A percentile compares a stretch with the other conserved stretches of the same genome.
phyloP scores from a whole-genome alignment of 2,113 vertebrate species.

The Syngnathus typhle region DNA sequence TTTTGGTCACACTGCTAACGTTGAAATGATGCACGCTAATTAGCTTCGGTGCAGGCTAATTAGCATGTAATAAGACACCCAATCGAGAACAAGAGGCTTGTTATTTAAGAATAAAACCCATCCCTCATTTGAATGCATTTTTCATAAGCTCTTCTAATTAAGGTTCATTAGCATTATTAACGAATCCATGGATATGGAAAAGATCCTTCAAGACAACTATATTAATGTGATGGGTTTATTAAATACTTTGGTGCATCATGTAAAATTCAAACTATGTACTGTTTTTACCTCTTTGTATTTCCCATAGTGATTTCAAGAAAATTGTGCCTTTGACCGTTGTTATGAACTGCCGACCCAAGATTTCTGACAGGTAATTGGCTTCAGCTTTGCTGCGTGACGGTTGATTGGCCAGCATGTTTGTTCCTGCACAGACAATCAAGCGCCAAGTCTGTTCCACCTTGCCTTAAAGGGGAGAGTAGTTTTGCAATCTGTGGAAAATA shows the following conservation, averaged over 20 bases:
- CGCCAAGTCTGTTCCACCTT: constrained; percentile 1
- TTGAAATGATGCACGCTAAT: constrained; percentile 70
- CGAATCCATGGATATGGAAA: constrained; percentile 41
- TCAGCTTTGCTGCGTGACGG: neutral
- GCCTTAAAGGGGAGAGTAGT: neutral
- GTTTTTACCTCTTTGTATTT: neutral
- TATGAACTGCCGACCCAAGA: neutral
- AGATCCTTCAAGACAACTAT: neutral
- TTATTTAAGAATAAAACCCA: constrained; percentile 80
- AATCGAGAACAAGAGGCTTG: constrained; percentile 75
- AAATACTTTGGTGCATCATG: neutral
- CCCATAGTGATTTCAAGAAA: neutral
- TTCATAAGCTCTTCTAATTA: constrained; percentile 77
- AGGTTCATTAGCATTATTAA: constrained; percentile 78
- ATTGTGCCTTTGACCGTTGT: neutral
- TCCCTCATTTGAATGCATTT: constrained; percentile 80
- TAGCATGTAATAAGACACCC: constrained; percentile 75
- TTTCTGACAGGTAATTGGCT: constrained; percentile 9
- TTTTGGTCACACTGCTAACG: constrained; percentile 40
- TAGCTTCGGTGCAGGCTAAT: constrained; percentile 70
- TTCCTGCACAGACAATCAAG: constrained; percentile 8
- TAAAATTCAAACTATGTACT: neutral
- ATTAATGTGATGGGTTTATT: neutral
- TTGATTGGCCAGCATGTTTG: constrained; percentile 5
- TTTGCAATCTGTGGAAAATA: neutral